Conservation (phyloP, 2,888 invertebrate genomes). For the Macrophya alboannulata region DNA sequence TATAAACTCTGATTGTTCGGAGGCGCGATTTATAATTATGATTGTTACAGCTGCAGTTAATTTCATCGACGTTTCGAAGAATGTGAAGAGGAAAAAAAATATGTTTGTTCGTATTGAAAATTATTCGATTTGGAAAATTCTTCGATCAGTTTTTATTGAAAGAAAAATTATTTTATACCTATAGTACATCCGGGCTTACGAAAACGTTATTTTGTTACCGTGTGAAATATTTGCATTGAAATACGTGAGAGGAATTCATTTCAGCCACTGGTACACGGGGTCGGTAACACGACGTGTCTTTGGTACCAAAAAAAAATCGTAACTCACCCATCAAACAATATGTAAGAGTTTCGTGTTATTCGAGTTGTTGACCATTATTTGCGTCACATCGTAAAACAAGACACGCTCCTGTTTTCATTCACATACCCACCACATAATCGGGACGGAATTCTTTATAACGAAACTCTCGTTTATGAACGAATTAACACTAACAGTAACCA, state of each 20-base stretch:
- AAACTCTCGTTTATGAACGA: not conserved
- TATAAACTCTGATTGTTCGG: not conserved
- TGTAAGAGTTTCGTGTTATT: not conserved
- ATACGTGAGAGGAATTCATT: constrained; percentile 43
- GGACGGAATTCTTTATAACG: not conserved
- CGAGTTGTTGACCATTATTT: not conserved
- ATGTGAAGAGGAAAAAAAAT: not conserved
- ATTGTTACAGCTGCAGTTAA: not conserved
- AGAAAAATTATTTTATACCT: not conserved
- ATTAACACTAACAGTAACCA: not conserved
- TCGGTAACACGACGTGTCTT: constrained; percentile 16
- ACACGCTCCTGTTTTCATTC: constrained; percentile 3
- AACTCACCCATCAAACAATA: constrained; percentile 4
- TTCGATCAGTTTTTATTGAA: too few relatives aligned
- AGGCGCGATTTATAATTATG: not conserved
- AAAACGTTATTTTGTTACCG: constrained; percentile 40
- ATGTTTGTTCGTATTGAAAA: not conserved
- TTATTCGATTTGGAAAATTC: not conserved
- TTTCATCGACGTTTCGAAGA: not conserved
- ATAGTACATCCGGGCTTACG: constrained; percentile 13
- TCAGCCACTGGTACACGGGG: constrained; percentile 17
- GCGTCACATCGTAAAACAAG: not conserved
- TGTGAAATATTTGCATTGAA: constrained; percentile 45
- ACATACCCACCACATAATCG: not conserved
- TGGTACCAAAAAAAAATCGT: constrained; percentile 14